These are phyloP conservation scores for Halyomorpha halys DNA, from an alignment of 1,140 invertebrate species.

Conservation along the genomic window DNA sequence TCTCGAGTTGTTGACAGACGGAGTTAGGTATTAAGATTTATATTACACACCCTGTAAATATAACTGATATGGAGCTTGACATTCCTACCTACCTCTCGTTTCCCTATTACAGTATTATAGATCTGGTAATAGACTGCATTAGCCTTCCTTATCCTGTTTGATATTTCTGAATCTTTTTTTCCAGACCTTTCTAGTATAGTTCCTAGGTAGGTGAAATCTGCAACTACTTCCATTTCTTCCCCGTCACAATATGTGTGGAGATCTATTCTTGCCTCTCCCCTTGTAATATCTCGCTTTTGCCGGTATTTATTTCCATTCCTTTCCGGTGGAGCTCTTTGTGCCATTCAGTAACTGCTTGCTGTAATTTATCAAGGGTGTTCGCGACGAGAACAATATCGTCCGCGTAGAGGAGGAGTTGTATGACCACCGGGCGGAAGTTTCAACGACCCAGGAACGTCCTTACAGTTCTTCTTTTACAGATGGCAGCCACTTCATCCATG, in stretches of 20 bases:
- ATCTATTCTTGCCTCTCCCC: background rate
- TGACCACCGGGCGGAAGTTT: no score
- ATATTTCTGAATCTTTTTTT: background rate
- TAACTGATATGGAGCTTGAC: background rate
- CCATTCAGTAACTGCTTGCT: background rate
- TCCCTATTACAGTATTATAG: background rate
- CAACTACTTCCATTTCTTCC: background rate
- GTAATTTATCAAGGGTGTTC: background rate
- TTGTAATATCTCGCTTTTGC: background rate
- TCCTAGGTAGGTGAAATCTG: constrained; percentile 1
- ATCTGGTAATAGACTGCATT: no score
- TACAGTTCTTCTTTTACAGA: no score
- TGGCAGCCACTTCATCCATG: no score
- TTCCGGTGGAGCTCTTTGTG: background rate
- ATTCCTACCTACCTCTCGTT: background rate
- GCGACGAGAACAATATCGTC: background rate
- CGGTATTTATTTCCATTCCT: background rate
- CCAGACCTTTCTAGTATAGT: background rate
- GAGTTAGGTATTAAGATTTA: no score
- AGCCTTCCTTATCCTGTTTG: background rate
- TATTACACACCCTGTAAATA: no score
- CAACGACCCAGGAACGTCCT: no score
- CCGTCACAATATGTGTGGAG: background rate
- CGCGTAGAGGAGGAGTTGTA: no score
- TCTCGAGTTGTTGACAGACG: no score